phyloP scores from a whole-genome alignment of 2,113 vertebrate species.

The Pteropus alecto region DNA sequence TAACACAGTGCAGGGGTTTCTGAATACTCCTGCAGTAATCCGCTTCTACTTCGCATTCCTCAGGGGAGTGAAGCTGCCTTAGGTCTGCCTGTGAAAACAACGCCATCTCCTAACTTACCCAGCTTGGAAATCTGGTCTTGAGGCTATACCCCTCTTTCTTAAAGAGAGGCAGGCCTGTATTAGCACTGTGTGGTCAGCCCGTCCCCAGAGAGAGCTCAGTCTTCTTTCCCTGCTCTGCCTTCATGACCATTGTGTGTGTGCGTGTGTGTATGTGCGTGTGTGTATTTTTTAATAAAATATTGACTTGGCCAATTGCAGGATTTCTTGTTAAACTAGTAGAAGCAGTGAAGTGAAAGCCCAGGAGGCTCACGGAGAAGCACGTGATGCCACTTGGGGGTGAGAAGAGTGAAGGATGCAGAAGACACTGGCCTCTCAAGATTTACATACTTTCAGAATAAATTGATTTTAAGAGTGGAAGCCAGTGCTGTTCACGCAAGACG shows the following conservation, averaged over 20 bases:
- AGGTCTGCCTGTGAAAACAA: neutral
- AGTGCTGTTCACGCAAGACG: neutral
- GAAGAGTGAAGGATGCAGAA: neutral
- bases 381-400: too few species aligned
- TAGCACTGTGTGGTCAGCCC: neutral
- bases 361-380: neutral
- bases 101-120: neutral
- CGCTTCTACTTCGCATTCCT: neutral
- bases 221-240: neutral
- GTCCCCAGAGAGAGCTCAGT: neutral
- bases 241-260: neutral
- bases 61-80: neutral
- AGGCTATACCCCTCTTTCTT: neutral
- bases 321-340: neutral
- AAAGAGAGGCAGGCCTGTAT: neutral
- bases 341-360: neutral
- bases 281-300: conserved; percentile 64
- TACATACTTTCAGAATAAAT: neutral
- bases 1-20: neutral
- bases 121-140: neutral
- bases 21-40: neutral
- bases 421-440: neutral
- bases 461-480: neutral
- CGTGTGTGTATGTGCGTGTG: neutral
- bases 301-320: neutral